Conservation (phyloP, 2,797 vertebrate species). For the Menidia menidia region DNA sequence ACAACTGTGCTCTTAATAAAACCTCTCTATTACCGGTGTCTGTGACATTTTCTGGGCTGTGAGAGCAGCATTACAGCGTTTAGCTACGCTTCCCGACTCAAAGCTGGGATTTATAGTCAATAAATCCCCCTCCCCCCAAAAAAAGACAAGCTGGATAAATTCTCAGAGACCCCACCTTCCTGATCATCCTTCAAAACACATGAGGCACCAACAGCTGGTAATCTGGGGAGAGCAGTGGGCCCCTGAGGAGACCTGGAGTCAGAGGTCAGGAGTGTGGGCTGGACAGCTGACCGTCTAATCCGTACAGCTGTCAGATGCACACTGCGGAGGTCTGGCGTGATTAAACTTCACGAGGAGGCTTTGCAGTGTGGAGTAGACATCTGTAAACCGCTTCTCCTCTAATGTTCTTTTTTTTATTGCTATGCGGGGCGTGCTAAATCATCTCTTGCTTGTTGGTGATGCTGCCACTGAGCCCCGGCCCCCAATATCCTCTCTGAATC, state of each 20-base stretch:
- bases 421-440: neutral
- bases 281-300: slow-evolving; percentile 44
- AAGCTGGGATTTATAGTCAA: slow-evolving; percentile 19
- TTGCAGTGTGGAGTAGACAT: neutral
- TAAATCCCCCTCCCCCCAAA: neutral
- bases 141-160: slow-evolving; percentile 16
- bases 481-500: neutral
- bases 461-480: too few species aligned
- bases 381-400: neutral
- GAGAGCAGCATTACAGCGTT: neutral
- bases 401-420: neutral
- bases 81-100: neutral
- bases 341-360: neutral
- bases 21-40: slow-evolving; percentile 15
- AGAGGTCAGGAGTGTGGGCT: slow-evolving; percentile 12
- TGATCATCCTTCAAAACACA: slow-evolving; percentile 2
- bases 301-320: slow-evolving; percentile 18
- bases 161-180: neutral
- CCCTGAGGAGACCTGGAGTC: slow-evolving; percentile 16
- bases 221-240: slow-evolving; percentile 21
- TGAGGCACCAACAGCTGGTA: slow-evolving; percentile 12
- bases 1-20: slow-evolving; percentile 6
- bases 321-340: neutral
- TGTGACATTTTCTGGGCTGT: slow-evolving; percentile 30
- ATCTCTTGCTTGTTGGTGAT: neutral